Conservation (phyloP, 2,888 invertebrate species). For the Operophtera brumata region DNA sequence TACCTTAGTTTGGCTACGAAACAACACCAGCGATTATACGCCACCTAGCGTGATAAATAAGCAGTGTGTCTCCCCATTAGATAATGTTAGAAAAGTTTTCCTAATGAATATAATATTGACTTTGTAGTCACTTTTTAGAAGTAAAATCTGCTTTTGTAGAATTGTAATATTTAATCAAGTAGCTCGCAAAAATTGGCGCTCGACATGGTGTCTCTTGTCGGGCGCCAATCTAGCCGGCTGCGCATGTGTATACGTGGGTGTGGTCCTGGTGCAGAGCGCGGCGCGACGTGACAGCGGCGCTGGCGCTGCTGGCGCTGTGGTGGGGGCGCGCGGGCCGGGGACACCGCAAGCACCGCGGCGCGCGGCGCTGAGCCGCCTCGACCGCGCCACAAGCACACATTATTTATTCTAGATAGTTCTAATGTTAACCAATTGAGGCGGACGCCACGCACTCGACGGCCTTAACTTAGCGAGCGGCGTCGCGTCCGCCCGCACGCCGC, state of each 20-base stretch:
- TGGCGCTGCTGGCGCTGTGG: slow-evolving; percentile 68
- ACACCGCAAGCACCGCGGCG: slow-evolving; percentile 81
- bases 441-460: slow-evolving; percentile 56
- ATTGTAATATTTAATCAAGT: slow-evolving; percentile 1
- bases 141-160: slow-evolving; percentile 12
- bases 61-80: too few relatives aligned
- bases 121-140: too few relatives aligned
- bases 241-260: slow-evolving; percentile 27
- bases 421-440: slow-evolving; percentile 75
- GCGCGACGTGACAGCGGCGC: slow-evolving; percentile 56
- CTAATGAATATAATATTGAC: too few relatives aligned
- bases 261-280: slow-evolving; percentile 49
- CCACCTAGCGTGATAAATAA: too few relatives aligned
- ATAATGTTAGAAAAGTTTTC: background rate
- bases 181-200: slow-evolving; percentile 5
- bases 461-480: slow-evolving; percentile 59
- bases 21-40: too few relatives aligned
- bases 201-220: slow-evolving; percentile 5
- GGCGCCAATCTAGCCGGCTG: slow-evolving; percentile 9
- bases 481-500: slow-evolving; percentile 53
- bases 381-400: slow-evolving; percentile 46
- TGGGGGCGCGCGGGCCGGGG: slow-evolving; percentile 61
- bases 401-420: slow-evolving; percentile 79
- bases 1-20: too few relatives aligned
- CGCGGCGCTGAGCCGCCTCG: slow-evolving; percentile 79